Percentiles rank a stretch among this genome's conserved stretches.
These are phyloP conservation scores for Philopedon plagiatum DNA, from an alignment of 2,888 invertebrate species.

Conservation along the genomic window DNA sequence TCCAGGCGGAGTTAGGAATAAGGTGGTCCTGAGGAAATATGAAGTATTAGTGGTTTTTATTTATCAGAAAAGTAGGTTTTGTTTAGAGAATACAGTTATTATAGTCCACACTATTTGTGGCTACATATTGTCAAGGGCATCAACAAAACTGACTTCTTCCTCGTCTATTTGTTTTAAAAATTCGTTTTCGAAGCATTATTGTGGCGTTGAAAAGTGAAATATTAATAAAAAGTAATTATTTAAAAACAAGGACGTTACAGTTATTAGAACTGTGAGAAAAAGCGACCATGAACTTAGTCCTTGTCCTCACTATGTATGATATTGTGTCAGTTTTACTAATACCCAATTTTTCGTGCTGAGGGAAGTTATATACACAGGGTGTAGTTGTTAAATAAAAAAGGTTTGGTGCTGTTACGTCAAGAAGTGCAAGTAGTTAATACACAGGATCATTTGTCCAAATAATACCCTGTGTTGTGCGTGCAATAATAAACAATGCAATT, in stretches of 20 bases:
- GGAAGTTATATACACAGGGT: conserved; percentile 35
- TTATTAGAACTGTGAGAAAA: too few relatives aligned
- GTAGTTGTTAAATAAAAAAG: neutral
- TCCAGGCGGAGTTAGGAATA: conserved; percentile 89
- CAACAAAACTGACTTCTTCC: neutral
- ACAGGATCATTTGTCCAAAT: neutral
- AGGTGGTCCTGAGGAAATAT: conserved; percentile 78
- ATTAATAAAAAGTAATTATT: too few relatives aligned
- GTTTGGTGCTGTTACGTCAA: conserved; percentile 12
- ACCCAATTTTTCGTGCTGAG: conserved; percentile 8
- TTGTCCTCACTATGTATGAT: too few relatives aligned
- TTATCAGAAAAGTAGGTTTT: neutral
- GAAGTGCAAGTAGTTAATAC: conserved; percentile 20
- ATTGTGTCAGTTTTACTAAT: neutral
- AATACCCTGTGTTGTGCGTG: conserved; percentile 24
- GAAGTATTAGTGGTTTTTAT: neutral
- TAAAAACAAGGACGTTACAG: too few relatives aligned
- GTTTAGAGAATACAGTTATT: neutral
- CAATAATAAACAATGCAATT: conserved; percentile 11
- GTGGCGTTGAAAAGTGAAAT: too few relatives aligned
- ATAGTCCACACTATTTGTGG: neutral
- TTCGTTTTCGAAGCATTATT: too few relatives aligned
- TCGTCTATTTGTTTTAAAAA: too few relatives aligned
- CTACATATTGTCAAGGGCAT: neutral
- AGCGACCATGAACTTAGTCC: too few relatives aligned